A percentile compares a stretch with the other conserved stretches of the same genome.
Evolutionary conservation across 2,113 vertebrate genomes (phyloP).

Genomic region (Plotosus lineatus): DNA sequence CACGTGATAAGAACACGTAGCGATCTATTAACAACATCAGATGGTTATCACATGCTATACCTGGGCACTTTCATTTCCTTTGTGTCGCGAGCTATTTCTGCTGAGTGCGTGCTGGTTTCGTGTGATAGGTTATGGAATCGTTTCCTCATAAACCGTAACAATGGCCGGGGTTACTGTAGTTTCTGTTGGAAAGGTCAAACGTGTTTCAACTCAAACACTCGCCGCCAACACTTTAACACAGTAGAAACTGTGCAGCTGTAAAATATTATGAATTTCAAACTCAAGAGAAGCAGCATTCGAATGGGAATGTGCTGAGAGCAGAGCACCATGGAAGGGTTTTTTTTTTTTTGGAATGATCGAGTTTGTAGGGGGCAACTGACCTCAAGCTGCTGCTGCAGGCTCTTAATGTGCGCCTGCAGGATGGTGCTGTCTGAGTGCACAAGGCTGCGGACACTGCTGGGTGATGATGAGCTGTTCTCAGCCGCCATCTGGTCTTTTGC

Average conservation of each 20-base stretch:
- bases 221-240: neutral
- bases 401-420: constrained; percentile 76
- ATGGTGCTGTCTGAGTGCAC: constrained; percentile 69
- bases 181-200: neutral
- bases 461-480: constrained; percentile 51
- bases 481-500: constrained; percentile 68
- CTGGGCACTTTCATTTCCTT: neutral
- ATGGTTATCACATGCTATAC: neutral
- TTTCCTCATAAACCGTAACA: neutral
- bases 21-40: neutral
- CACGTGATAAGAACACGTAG: neutral
- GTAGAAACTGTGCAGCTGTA: neutral
- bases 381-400: constrained; percentile 80
- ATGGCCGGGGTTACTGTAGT: neutral
- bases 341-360: neutral
- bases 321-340: neutral
- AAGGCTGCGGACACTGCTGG: constrained; percentile 38
- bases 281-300: constrained; percentile 1
- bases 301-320: neutral
- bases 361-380: constrained; percentile 66
- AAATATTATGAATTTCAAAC: neutral
- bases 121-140: neutral
- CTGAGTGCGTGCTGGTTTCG: neutral
- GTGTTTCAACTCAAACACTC: neutral
- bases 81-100: neutral